These are phyloP conservation scores for Bombylius major DNA, from an alignment of 2,888 invertebrate species.

Conservation along the genomic window DNA sequence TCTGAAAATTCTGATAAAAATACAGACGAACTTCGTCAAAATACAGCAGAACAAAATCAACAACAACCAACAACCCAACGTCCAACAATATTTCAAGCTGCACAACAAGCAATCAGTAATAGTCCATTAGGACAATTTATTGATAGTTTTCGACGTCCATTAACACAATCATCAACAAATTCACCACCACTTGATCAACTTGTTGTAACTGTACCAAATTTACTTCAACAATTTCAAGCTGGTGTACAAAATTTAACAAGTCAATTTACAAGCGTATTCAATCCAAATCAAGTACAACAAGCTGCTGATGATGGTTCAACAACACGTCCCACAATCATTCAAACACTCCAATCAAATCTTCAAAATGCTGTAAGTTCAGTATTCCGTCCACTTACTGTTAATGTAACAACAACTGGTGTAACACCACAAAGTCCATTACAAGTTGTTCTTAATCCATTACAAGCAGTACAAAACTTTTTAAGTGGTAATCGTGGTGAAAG, in stretches of 20 bases:
- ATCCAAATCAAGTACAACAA: constrained; percentile 1
- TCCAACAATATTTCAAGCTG: not conserved
- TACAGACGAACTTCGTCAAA: not conserved
- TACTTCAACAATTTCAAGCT: constrained; percentile 10
- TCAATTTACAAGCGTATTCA: constrained; percentile 9
- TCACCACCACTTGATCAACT: not conserved
- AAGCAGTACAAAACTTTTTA: constrained; percentile 10
- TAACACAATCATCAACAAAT: constrained; percentile 1
- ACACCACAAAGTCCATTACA: constrained; percentile 10
- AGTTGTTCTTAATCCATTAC: not conserved
- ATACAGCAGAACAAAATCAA: too few species aligned
- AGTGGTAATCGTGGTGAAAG: constrained; percentile 5
- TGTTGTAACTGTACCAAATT: not conserved
- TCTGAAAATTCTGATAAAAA: not conserved
- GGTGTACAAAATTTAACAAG: constrained; percentile 11
- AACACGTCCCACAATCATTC: constrained; percentile 2
- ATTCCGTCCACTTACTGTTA: constrained; percentile 5
- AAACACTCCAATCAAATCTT: constrained; percentile 8
- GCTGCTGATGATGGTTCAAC: not conserved
- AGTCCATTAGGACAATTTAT: constrained; percentile 9
- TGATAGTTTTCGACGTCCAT: constrained; percentile 9
- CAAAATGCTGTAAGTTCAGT: constrained; percentile 9
- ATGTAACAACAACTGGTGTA: not conserved
- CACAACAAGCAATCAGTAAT: constrained; percentile 2
- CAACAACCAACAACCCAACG: not conserved